Conservation (phyloP, 1,140 invertebrate genomes). For the Dendrolimus kikuchii region DNA sequence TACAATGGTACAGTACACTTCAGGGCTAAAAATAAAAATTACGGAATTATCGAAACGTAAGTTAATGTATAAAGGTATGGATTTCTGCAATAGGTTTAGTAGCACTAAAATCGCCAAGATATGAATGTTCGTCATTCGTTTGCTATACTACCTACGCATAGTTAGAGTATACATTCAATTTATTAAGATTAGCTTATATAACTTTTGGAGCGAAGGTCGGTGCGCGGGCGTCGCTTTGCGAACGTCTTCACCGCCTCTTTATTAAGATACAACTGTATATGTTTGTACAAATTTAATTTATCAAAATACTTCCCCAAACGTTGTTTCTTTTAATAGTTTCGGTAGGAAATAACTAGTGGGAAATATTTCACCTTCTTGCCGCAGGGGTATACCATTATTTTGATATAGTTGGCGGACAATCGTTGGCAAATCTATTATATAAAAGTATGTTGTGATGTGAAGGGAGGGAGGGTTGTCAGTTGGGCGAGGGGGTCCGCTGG, state of each 20-base stretch:
- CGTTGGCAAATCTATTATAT: conserved; percentile 40
- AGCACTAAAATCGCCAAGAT: conserved; percentile 44
- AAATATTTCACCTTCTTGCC: conserved; percentile 45
- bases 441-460: conserved; percentile 13
- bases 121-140: conserved; percentile 37
- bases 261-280: conserved; percentile 43
- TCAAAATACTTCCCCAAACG: conserved; percentile 36
- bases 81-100: conserved; percentile 45
- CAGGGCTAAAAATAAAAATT: no score
- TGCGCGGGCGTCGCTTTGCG: not conserved
- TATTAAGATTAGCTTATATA: conserved; percentile 60
- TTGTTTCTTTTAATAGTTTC: conserved; percentile 59
- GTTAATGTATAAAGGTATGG: conserved; percentile 34
- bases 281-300: conserved; percentile 68
- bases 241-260: conserved; percentile 15
- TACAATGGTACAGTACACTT: no score
- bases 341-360: conserved; percentile 50
- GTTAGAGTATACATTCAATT: conserved; percentile 59
- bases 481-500: conserved; percentile 18
- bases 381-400: conserved; percentile 66
- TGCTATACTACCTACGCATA: conserved; percentile 44
- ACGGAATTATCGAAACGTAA: conserved; percentile 1
- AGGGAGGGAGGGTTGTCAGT: no score
- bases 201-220: conserved; percentile 36
- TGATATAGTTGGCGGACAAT: conserved; percentile 54